A percentile compares a stretch with the other conserved stretches of the same genome.
Evolutionary conservation across 2,113 vertebrate genomes (phyloP).

Genomic region (Gallinago jamesoni): DNA sequence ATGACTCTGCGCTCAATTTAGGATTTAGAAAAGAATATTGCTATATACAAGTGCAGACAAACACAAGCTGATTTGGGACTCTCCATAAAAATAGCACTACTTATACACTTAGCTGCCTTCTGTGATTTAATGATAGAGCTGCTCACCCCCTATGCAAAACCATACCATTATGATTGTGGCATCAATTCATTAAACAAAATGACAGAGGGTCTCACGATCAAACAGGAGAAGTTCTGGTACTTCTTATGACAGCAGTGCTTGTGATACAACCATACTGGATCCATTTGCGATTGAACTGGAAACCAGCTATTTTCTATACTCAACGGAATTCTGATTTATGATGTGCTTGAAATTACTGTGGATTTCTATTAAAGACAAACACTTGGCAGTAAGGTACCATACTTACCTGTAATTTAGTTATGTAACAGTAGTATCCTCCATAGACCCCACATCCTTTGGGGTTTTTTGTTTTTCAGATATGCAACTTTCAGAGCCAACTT

Average conservation of each 20-base stretch:
- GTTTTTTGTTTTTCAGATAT: slow-evolving; percentile 56
- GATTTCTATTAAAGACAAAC: slow-evolving; percentile 68
- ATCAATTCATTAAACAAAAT: slow-evolving; percentile 36
- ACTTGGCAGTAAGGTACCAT: slow-evolving; percentile 53
- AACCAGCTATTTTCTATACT: slow-evolving; percentile 57
- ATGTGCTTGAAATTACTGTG: slow-evolving; percentile 60
- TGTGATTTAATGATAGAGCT: not conserved
- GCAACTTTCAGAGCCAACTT: slow-evolving; percentile 51
- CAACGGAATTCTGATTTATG: slow-evolving; percentile 59
- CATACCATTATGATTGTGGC: not conserved
- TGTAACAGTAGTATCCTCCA: slow-evolving; percentile 63
- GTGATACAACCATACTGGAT: slow-evolving; percentile 14
- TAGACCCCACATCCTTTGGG: slow-evolving; percentile 56
- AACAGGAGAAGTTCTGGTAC: not conserved
- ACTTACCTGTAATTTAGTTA: slow-evolving; percentile 69
- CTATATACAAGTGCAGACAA: not conserved
- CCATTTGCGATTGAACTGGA: slow-evolving; percentile 44
- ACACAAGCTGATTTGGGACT: not conserved
- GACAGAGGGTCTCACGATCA: slow-evolving; percentile 16
- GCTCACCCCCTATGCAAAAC: slow-evolving; percentile 4
- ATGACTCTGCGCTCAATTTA: not conserved
- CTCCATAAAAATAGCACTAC: not conserved
- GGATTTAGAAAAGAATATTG: not conserved
- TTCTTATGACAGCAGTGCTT: slow-evolving; percentile 1
- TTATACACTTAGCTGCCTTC: not conserved